Evolutionary conservation across 92 coral and sea anemone genomes (phyloP), one percentile per base, ranked within the genome.

Genomic region (Isaurus tuberculatus): DNA sequence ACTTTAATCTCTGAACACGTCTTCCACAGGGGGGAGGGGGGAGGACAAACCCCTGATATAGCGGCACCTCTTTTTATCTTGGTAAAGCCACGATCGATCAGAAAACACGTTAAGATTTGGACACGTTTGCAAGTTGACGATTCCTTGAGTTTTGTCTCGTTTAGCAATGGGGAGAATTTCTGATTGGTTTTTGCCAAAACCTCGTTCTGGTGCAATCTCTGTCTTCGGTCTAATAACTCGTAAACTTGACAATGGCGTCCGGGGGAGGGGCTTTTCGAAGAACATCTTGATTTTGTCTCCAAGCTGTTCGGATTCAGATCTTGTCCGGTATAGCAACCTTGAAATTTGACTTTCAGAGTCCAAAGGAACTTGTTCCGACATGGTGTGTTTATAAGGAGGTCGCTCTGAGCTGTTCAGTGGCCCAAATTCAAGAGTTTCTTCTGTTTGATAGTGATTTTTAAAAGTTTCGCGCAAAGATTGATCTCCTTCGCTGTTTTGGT

Each of bases 51-150:
- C 90, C 22, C 94, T 72, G 16, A 93, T 82, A 67, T 93, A 93
- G 32, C 97, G 88, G n/a, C 93, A 90, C 57, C 78, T 88, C 71
- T 69, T 65, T 25, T 80, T 61, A 53, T 88, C 97, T 86, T 84
- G 94, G 73, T 93, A 93, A 84, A 88, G 71, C 97, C 97, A 93
- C 15, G 94, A 88, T 46, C 83, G 85, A 70, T 93, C 94, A 3
- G 85, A 34, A 9, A 79, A 90, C 57, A 90, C 42, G 77, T 92
- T 93, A 72, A 88, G 49, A 43, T 67, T 88, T 0, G 94, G 94
- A 55, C 97, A 93, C 8, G 94, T 90, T 73, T 93, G 97, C 8
- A 90, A 57, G 28, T 93, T 93, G 0, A 93, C 86, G 1, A 86
- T 70, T 22, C 91, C 97, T 7, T 51, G 83, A 44, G 72, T 85